Base-by-base conservation (phyloP, 1,140 invertebrate species). In the Diachasmimorpha longicaudata region DNA sequence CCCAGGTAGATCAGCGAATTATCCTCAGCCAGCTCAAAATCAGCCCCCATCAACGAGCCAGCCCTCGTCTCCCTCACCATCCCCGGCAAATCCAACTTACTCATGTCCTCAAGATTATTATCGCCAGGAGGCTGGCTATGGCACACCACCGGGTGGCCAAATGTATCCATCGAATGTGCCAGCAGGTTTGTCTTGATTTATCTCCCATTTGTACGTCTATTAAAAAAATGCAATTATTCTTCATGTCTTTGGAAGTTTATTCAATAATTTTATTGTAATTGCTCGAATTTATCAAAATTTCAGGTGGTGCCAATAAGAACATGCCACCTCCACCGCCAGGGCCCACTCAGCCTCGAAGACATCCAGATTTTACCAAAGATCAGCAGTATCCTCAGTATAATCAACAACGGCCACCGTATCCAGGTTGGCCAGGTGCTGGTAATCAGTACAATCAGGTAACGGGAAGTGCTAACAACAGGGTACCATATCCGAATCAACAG, bases 351-450 rank as follows among this genome's bases (percentile, higher is more conserved):
- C 94, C 95, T 25, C 91, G 95, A 70, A 89, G 95, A 81, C 95
- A 96, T 90, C 95, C 95, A 55, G 95, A 96, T 88, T 96, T 96
- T 90, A 92, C 94, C 80, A 95, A 95, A 90, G 94, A 96, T 84
- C 91, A 93, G 79, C 92, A 91, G 78, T 93, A 92, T 87, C 90
- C 91, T 76, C 89, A 90, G 25, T 92, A 91, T 84, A 90, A 90
- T 84, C 91, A 92, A 78, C 91, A 90, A 82, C 87, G 92, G 80
- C 90, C 91, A 71, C 89, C 85, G 55, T 89, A 89, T 83, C 82
- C 86, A 81, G 87, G 90, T 79, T 93, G 93, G 93, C 89, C 91
- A 83, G 88, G 88, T 71, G 88, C 88, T 81, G 90, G 85, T 55
- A 89, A 85, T 81, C 90, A 90, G 80, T 91, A 90, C 81, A 88